Conservation (phyloP, 2,797 vertebrate genomes). For the Sebastes trivittatus region DNA sequence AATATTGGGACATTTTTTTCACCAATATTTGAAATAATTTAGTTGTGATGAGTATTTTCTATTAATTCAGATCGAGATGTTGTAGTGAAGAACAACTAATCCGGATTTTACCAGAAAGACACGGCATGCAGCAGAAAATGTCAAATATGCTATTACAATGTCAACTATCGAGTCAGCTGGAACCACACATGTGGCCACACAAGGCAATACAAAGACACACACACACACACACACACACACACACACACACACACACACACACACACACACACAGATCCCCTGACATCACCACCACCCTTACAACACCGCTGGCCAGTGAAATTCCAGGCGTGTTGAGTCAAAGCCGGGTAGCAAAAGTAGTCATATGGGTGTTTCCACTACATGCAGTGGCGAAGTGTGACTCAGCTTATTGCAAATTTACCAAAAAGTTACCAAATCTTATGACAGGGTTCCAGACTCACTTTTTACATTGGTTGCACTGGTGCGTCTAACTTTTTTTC, state of each 20-base stretch:
- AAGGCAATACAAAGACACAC: background rate
- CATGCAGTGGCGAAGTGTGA: slow-evolving; percentile 32
- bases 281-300: background rate
- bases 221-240: background rate
- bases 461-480: too few species aligned
- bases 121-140: accelerated
- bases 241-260: too few species aligned
- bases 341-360: background rate
- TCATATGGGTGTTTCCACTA: slow-evolving; percentile 33
- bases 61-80: background rate
- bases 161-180: background rate
- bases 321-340: slow-evolving; percentile 46
- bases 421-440: slow-evolving; percentile 6
- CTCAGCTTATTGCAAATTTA: slow-evolving; percentile 31
- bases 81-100: background rate
- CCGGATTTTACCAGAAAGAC: background rate
- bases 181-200: background rate
- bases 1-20: background rate
- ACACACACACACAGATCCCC: background rate
- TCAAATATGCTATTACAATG: background rate
- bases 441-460: too few species aligned
- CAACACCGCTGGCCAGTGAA: slow-evolving; percentile 31
- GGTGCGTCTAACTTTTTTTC: too few species aligned
- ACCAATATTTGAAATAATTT: background rate
- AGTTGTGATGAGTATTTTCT: background rate